phyloP scores from a whole-genome alignment of 2,113 vertebrate species.

The Tenrec ecaudatus region DNA sequence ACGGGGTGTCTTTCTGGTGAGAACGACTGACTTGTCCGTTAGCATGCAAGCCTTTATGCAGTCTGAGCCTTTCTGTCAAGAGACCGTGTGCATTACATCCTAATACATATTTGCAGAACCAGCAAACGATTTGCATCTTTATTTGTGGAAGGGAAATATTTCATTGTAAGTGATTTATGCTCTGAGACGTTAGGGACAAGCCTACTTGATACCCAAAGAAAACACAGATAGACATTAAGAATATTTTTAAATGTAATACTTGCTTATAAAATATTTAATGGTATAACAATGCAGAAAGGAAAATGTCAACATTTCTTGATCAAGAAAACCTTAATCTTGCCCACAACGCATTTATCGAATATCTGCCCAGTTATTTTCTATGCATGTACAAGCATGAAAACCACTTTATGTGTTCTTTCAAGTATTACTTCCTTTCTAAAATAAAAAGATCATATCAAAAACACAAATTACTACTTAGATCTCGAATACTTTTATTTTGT shows the following conservation, averaged over 20 bases:
- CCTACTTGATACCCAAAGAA: neutral
- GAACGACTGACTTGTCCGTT: neutral
- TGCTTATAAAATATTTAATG: slow-evolving; percentile 44
- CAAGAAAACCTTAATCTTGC: neutral
- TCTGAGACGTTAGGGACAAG: neutral
- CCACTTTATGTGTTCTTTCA: slow-evolving; percentile 10
- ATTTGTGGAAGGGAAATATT: slow-evolving; percentile 47
- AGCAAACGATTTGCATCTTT: slow-evolving; percentile 33
- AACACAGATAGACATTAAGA: neutral
- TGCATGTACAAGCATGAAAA: neutral
- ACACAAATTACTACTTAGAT: neutral
- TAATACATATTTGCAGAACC: slow-evolving; percentile 29
- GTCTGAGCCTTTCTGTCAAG: neutral
- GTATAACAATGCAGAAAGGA: neutral
- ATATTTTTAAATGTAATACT: slow-evolving; percentile 28
- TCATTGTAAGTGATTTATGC: slow-evolving; percentile 48
- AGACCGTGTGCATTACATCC: neutral
- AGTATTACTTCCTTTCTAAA: neutral
- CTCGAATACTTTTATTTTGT: slow-evolving; percentile 21
- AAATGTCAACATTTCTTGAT: slow-evolving; percentile 11
- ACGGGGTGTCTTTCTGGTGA: neutral
- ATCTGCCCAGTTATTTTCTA: neutral
- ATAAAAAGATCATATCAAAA: neutral
- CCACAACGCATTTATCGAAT: slow-evolving; percentile 44
- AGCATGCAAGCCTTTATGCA: neutral